Percentiles rank a stretch among this genome's conserved stretches.
Conservation (phyloP, 2,888 invertebrate genomes). For the Ernsta delagoae region DNA sequence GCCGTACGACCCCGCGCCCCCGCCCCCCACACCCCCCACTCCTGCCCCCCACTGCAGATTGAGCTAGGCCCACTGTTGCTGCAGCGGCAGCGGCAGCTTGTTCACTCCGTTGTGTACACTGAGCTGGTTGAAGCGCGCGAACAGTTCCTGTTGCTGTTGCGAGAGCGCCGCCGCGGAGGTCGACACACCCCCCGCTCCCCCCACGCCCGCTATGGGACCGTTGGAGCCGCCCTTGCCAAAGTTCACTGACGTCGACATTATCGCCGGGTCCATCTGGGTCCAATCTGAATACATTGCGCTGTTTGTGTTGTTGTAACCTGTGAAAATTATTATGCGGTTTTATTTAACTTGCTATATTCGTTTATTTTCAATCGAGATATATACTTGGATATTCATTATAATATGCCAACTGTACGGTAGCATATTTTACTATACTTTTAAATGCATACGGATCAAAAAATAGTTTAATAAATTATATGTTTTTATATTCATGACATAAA, state of each 20-base stretch:
- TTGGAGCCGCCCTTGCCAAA: constrained; percentile 59
- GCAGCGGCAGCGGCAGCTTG: constrained; percentile 39
- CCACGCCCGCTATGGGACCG: constrained; percentile 38
- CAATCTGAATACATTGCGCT: constrained; percentile 89
- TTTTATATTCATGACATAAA: too few relatives aligned
- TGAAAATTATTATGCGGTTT: not conserved
- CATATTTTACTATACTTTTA: too few relatives aligned
- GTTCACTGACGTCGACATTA: constrained; percentile 90
- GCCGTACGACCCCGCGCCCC: constrained; percentile 40
- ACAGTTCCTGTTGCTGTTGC: constrained; percentile 70
- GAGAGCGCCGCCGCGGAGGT: constrained; percentile 47
- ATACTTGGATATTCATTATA: too few relatives aligned
- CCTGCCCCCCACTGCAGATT: constrained; percentile 50
- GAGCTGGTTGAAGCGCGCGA: constrained; percentile 73
- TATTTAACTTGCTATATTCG: too few relatives aligned
- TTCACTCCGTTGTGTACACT: constrained; percentile 53
- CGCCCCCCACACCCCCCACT: not conserved
- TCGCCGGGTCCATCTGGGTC: constrained; percentile 97
- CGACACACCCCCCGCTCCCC: constrained; percentile 17
- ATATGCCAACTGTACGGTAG: too few relatives aligned
- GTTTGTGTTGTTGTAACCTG: constrained; percentile 67
- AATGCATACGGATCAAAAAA: too few relatives aligned
- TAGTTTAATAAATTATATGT: too few relatives aligned
- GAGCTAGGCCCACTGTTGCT: constrained; percentile 45
- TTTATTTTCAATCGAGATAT: too few relatives aligned